phyloP scores from a whole-genome alignment of 2,113 vertebrate genomes.

The Picathartes gymnocephalus region DNA sequence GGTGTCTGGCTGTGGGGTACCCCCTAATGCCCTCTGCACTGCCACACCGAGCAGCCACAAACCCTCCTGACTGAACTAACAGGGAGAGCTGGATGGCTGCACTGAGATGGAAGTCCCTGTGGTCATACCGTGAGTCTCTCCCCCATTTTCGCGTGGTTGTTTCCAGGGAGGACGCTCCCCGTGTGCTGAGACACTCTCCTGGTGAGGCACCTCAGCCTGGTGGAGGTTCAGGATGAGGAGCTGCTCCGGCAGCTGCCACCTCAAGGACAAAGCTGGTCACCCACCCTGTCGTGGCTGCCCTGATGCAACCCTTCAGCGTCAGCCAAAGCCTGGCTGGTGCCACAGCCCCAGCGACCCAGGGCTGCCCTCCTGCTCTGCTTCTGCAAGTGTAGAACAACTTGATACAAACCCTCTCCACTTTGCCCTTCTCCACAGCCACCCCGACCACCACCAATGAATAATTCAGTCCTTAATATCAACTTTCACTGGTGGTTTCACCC shows the following conservation, averaged over 20 bases:
- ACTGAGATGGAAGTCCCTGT: neutral
- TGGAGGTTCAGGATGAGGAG: neutral
- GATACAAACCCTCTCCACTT: neutral
- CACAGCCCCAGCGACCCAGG: neutral
- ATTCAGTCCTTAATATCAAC: neutral
- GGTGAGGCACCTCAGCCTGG: neutral
- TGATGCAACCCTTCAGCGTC: neutral
- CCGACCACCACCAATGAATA: neutral
- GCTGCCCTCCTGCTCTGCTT: neutral
- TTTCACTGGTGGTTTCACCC: neutral
- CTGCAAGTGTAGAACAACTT: neutral
- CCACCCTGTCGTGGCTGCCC: fast-evolving
- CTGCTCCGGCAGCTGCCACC: neutral
- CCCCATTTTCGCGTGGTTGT: neutral
- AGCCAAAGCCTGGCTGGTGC: neutral
- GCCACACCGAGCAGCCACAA: neutral
- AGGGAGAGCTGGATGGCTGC: neutral
- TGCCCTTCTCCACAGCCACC: neutral
- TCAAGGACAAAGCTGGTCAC: neutral
- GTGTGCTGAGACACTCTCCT: neutral
- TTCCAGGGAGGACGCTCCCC: neutral
- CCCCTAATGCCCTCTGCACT: neutral
- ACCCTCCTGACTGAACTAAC: neutral
- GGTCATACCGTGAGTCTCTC: neutral
- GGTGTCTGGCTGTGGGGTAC: neutral